Percentiles rank a stretch among this genome's conserved stretches.
phyloP scores from a whole-genome alignment of 2,888 invertebrate genomes.

The Odontomyia ornata region DNA sequence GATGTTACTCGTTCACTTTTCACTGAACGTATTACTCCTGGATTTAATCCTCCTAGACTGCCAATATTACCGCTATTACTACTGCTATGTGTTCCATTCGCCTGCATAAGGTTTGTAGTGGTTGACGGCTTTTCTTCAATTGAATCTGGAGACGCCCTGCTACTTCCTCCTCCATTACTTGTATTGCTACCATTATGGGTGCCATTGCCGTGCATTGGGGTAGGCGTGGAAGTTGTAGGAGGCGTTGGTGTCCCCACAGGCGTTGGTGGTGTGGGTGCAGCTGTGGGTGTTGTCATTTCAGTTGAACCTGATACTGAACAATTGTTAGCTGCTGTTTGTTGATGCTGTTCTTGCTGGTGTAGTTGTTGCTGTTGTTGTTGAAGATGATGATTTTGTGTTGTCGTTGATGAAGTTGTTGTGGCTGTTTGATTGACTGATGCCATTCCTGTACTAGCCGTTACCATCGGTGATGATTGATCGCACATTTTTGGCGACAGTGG shows the following conservation, averaged over 20 bases:
- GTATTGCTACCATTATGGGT: slow-evolving; percentile 56
- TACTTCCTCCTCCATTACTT: slow-evolving; percentile 58
- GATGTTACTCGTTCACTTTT: slow-evolving; percentile 62
- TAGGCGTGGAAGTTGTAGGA: slow-evolving; percentile 54
- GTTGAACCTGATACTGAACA: slow-evolving; percentile 56
- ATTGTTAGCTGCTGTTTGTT: slow-evolving; percentile 50
- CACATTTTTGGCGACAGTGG: slow-evolving; percentile 85
- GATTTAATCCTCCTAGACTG: slow-evolving; percentile 52
- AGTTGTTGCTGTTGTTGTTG: slow-evolving; percentile 54
- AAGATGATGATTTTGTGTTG: slow-evolving; percentile 54
- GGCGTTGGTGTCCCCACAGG: slow-evolving; percentile 54
- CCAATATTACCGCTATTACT: slow-evolving; percentile 46
- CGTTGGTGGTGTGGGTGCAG: slow-evolving; percentile 49
- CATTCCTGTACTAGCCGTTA: slow-evolving; percentile 53
- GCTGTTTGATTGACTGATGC: slow-evolving; percentile 51
- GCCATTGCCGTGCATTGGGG: slow-evolving; percentile 61
- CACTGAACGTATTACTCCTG: slow-evolving; percentile 63
- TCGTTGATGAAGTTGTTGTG: slow-evolving; percentile 44
- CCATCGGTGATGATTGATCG: slow-evolving; percentile 62
- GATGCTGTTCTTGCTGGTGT: slow-evolving; percentile 52
- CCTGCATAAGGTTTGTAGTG: slow-evolving; percentile 34
- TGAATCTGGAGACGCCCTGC: slow-evolving; percentile 63
- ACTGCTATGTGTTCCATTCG: slow-evolving; percentile 29
- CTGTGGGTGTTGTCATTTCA: slow-evolving; percentile 58
- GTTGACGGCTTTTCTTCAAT: slow-evolving; percentile 62